phyloP scores from a whole-genome alignment of 2,888 invertebrate genomes.

The Cephus spinipes region DNA sequence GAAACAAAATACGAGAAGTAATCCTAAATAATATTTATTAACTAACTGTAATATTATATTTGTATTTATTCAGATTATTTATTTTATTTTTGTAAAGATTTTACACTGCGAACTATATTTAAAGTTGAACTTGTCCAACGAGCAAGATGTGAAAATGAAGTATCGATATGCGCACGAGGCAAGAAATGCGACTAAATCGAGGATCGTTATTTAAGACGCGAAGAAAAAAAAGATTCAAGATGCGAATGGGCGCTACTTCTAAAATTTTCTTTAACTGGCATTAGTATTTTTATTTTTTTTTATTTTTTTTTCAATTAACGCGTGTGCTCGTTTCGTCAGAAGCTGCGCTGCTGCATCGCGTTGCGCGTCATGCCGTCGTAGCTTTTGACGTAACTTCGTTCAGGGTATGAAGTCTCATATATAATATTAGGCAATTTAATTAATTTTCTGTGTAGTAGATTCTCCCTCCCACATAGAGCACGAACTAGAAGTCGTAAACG shows the following conservation, averaged over 20 bases:
- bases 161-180: background rate
- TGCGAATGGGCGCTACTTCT: background rate
- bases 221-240: background rate
- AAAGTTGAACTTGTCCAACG: slow-evolving; percentile 24
- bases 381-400: slow-evolving; percentile 40
- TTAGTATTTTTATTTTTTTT: slow-evolving; percentile 6
- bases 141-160: background rate
- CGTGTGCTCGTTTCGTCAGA: slow-evolving; percentile 36
- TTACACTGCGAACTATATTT: slow-evolving; percentile 53
- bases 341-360: slow-evolving; percentile 44
- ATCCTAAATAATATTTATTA: slow-evolving; percentile 61
- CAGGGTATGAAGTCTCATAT: slow-evolving; percentile 28
- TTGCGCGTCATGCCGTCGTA: slow-evolving; percentile 32
- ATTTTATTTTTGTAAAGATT: slow-evolving; percentile 64
- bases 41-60: slow-evolving; percentile 57
- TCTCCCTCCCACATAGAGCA: background rate
- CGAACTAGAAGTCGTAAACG: background rate
- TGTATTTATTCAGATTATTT: slow-evolving; percentile 66
- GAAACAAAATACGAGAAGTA: slow-evolving; percentile 16
- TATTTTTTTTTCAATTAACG: slow-evolving; percentile 20
- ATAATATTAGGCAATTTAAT: background rate
- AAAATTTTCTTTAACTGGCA: slow-evolving; percentile 20
- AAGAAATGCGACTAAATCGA: background rate
- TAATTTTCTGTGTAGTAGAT: background rate
- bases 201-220: background rate